phyloP scores from a whole-genome alignment of 2,797 vertebrate genomes.

The Phataginus tetradactyla region DNA sequence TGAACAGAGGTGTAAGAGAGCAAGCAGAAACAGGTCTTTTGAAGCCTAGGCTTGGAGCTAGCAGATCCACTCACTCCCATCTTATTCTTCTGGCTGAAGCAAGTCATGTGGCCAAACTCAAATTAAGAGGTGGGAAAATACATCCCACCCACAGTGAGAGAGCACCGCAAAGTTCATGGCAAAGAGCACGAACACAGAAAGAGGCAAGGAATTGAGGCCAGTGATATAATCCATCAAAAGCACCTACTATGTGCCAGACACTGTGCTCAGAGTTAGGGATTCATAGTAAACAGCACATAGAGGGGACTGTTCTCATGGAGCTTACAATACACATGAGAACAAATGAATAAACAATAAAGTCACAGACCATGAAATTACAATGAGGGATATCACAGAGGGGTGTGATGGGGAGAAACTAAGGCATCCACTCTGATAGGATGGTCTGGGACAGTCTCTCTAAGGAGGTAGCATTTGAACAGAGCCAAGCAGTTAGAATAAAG shows the following conservation, averaged over 20 bases:
- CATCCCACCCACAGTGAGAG: neutral
- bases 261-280: neutral
- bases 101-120: neutral
- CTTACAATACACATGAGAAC: neutral
- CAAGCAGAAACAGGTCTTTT: neutral
- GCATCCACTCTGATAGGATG: no score
- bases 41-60: neutral
- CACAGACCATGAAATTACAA: neutral
- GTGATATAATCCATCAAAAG: neutral
- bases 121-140: neutral
- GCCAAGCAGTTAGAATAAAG: neutral
- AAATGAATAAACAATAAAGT: neutral
- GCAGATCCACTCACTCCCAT: accelerated
- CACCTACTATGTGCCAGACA: neutral
- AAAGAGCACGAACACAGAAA: accelerated
- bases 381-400: neutral
- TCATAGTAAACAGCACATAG: neutral
- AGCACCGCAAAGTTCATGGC: neutral
- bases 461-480: neutral
- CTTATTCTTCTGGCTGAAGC: neutral
- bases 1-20: neutral
- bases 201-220: neutral
- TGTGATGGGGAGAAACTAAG: neutral
- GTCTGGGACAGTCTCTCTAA: neutral
- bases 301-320: neutral